These are phyloP conservation scores for Myathropa florea DNA, from an alignment of 2,888 invertebrate species.

Conservation along the genomic window DNA sequence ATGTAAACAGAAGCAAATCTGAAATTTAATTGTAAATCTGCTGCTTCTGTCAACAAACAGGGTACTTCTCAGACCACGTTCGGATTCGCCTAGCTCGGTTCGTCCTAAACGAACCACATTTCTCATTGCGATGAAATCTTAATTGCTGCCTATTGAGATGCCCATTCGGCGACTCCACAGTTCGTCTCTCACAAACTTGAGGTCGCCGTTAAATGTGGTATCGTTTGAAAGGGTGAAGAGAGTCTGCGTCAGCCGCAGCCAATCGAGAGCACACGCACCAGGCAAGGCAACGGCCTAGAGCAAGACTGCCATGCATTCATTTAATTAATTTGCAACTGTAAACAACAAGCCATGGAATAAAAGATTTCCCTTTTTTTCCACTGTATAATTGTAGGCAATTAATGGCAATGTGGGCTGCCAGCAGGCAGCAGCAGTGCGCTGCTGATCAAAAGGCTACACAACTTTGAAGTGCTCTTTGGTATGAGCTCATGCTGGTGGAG, in stretches of 20 bases:
- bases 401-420: slow-evolving; percentile 50
- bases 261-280: not conserved
- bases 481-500: slow-evolving; percentile 10
- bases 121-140: slow-evolving; percentile 25
- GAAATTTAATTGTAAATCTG: no score
- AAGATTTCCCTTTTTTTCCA: slow-evolving; percentile 48
- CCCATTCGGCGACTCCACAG: slow-evolving; percentile 30
- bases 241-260: not conserved
- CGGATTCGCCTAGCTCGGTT: no score
- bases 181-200: slow-evolving; percentile 18
- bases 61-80: not conserved
- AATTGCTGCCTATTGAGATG: slow-evolving; percentile 36
- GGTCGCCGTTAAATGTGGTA: slow-evolving; percentile 32
- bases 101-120: slow-evolving; percentile 16
- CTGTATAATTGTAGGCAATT: slow-evolving; percentile 64
- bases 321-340: slow-evolving; percentile 67
- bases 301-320: slow-evolving; percentile 31
- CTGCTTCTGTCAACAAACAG: not conserved
- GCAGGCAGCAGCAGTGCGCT: not conserved
- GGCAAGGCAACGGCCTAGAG: not conserved
- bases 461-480: slow-evolving; percentile 10
- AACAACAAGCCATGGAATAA: slow-evolving; percentile 38
- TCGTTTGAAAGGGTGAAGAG: slow-evolving; percentile 29
- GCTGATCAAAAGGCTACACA: not conserved
- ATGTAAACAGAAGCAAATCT: no score